Evolutionary conservation across 2,888 invertebrate genomes (phyloP).

Genomic region (Amblyjoppa fuscipennis): DNA sequence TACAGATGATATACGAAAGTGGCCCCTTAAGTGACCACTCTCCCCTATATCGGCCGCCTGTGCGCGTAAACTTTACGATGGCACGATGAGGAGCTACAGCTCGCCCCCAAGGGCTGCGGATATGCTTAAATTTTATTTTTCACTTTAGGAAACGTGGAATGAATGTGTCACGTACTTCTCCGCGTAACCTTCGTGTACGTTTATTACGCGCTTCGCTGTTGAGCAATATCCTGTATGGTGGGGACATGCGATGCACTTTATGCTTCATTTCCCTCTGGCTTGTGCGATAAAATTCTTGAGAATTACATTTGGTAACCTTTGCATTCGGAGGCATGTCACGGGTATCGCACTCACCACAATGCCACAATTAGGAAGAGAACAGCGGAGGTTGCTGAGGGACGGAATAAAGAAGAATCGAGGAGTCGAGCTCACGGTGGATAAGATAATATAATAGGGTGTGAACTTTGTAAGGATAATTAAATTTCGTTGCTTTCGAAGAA

Average conservation of each 20-base stretch:
- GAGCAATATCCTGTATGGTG: background rate
- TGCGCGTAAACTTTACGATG: background rate
- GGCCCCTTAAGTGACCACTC: too few relatives aligned
- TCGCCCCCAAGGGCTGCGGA: too few relatives aligned
- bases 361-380: background rate
- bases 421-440: background rate
- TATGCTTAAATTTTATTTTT: too few relatives aligned
- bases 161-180: background rate
- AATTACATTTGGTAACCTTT: constrained; percentile 54
- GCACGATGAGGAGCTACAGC: background rate
- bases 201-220: constrained; percentile 3
- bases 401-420: constrained; percentile 18
- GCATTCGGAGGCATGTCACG: constrained; percentile 52
- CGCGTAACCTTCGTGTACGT: constrained; percentile 16
- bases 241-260: background rate
- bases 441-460: background rate
- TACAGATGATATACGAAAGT: too few relatives aligned
- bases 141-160: too few relatives aligned
- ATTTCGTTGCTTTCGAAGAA: constrained; percentile 56
- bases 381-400: constrained; percentile 32
- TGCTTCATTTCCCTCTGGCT: background rate
- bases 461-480: constrained; percentile 61
- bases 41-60: too few relatives aligned
- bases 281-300: background rate
- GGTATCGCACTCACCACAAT: background rate